Percentiles rank a stretch among this genome's conserved stretches.
Conservation (phyloP, 2,113 vertebrate species). For the Scomber japonicus region DNA sequence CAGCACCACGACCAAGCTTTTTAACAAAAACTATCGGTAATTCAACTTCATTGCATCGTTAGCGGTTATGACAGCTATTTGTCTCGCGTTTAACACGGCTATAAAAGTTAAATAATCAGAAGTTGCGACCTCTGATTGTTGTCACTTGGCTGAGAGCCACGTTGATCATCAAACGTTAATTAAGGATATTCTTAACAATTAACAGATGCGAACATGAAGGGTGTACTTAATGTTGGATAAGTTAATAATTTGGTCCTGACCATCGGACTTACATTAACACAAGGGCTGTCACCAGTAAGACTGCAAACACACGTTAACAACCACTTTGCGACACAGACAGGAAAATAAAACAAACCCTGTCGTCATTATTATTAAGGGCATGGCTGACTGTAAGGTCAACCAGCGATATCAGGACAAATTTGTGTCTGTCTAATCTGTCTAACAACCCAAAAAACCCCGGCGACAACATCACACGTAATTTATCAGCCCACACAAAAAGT, state of each 20-base stretch:
- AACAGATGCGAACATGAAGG: conserved; percentile 7
- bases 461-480: conserved; percentile 16
- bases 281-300: conserved; percentile 3
- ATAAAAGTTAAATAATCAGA: conserved; percentile 54
- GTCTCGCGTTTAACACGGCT: conserved; percentile 34
- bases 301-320: neutral
- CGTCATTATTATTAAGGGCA: neutral
- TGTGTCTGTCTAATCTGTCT: conserved; percentile 23
- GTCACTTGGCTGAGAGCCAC: conserved; percentile 61
- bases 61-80: conserved; percentile 32
- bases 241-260: neutral
- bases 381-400: conserved; percentile 30
- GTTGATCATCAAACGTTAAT: conserved; percentile 19
- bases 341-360: conserved; percentile 17
- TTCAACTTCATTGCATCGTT: conserved; percentile 33
- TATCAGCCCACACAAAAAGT: conserved; percentile 21
- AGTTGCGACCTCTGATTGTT: conserved; percentile 47
- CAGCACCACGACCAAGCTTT: conserved; percentile 11
- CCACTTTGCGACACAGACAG: neutral
- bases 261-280: neutral
- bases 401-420: conserved; percentile 35
- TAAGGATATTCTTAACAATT: conserved; percentile 19
- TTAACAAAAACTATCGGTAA: conserved; percentile 8
- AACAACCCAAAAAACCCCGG: conserved; percentile 20
- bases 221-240: neutral